Percentiles rank a stretch among this genome's conserved stretches.
Conservation (phyloP, 2,888 invertebrate genomes). For the Tortricodes alternella region DNA sequence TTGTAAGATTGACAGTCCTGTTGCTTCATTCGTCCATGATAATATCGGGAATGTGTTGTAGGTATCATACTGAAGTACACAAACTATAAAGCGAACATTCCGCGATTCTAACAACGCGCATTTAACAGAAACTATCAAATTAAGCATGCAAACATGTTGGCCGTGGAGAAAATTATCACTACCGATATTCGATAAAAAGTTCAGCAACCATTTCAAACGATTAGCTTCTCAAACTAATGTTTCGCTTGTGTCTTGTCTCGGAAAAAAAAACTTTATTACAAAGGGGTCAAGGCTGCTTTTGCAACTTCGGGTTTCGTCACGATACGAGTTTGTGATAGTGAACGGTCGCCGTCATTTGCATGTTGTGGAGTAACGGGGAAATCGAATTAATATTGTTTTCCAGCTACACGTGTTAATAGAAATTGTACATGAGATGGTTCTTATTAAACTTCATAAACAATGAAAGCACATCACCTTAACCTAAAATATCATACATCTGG, state of each 20-base stretch:
- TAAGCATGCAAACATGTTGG: background rate
- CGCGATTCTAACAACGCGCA: background rate
- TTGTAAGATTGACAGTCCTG: no score
- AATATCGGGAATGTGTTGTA: no score
- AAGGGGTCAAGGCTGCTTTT: no score
- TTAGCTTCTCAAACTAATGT: no score
- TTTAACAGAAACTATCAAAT: constrained; percentile 3
- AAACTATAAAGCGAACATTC: background rate
- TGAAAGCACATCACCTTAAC: background rate
- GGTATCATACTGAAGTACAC: no score
- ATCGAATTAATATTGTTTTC: background rate
- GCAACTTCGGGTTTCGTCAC: no score
- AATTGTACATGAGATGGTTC: background rate
- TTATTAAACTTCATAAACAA: background rate
- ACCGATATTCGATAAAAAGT: background rate
- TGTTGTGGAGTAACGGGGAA: constrained; percentile 7
- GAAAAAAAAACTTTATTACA: no score
- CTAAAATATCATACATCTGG: constrained; percentile 12
- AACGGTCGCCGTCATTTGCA: constrained; percentile 12
- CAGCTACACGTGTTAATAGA: constrained; percentile 1
- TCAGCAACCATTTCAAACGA: background rate
- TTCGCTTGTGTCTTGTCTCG: background rate
- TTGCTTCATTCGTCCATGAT: no score
- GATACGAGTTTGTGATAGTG: no score
- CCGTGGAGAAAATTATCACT: constrained; percentile 3